Percentiles rank a stretch among this genome's conserved stretches.
Conservation (phyloP, 2,113 vertebrate genomes). For the Hippocampus zosterae region DNA sequence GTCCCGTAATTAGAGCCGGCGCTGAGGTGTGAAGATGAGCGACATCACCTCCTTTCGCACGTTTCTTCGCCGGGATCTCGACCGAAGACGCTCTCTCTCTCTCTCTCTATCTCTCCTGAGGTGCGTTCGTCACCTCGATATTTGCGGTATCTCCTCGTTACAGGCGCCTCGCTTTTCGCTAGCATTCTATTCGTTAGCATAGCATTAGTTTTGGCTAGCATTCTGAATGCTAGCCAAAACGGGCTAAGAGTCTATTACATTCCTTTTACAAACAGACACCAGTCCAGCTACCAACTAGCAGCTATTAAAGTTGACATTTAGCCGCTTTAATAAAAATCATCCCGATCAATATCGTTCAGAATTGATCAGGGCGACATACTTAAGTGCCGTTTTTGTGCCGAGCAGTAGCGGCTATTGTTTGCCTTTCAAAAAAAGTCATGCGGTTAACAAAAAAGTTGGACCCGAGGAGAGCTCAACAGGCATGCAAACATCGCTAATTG, state of each 20-base stretch:
- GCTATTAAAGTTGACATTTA: constrained; percentile 42
- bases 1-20: constrained; percentile 63
- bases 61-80: constrained; percentile 36
- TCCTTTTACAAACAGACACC: not conserved
- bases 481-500: constrained; percentile 14
- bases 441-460: not conserved
- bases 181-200: too few relatives aligned
- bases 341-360: constrained; percentile 39
- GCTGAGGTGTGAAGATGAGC: constrained; percentile 59
- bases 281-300: not conserved
- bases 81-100: constrained; percentile 45
- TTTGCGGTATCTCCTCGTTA: not conserved
- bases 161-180: not conserved
- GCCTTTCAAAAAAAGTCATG: not conserved
- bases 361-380: constrained; percentile 24
- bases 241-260: not conserved
- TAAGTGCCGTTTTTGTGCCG: not conserved
- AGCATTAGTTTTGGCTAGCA: too few relatives aligned
- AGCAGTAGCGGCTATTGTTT: not conserved
- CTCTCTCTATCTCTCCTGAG: not conserved
- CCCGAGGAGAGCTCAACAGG: constrained; percentile 16
- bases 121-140: constrained; percentile 8
- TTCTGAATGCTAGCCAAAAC: not conserved
- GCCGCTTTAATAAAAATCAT: constrained; percentile 48
- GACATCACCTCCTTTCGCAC: constrained; percentile 55